Conservation (phyloP, 2,113 vertebrate species). For the Dolichotis patagonum region DNA sequence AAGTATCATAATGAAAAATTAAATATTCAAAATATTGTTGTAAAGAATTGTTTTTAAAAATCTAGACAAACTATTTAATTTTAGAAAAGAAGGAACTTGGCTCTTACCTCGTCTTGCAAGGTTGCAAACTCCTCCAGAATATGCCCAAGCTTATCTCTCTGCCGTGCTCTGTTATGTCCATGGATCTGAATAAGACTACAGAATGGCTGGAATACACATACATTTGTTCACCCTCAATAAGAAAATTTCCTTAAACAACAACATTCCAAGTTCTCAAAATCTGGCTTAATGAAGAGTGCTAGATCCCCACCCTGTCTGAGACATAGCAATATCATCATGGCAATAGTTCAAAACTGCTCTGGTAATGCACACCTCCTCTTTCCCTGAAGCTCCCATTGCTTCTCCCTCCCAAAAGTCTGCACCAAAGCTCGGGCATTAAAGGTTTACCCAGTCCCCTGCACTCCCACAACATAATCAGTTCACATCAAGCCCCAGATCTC, state of each 20-base stretch:
- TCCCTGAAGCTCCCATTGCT: too few relatives aligned
- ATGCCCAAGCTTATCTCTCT: slow-evolving; percentile 98
- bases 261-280: slow-evolving; percentile 40
- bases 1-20: slow-evolving; percentile 40
- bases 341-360: too few relatives aligned
- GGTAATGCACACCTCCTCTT: too few relatives aligned
- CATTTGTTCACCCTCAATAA: slow-evolving; percentile 12
- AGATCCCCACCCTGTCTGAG: too few relatives aligned
- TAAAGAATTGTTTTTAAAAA: slow-evolving; percentile 51
- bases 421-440: too few relatives aligned
- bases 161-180: slow-evolving; percentile 97
- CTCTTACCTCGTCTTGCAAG: slow-evolving; percentile 96
- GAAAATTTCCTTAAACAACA: slow-evolving; percentile 45
- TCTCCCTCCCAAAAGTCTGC: too few relatives aligned
- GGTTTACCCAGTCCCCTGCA: too few relatives aligned
- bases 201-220: slow-evolving; percentile 91
- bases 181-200: slow-evolving; percentile 99
- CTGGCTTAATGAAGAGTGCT: not conserved
- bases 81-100: not conserved
- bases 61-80: slow-evolving; percentile 23
- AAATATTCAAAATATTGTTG: slow-evolving; percentile 9
- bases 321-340: too few relatives aligned
- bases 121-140: slow-evolving; percentile 99
- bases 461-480: too few relatives aligned
- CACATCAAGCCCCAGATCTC: too few relatives aligned